These are phyloP conservation scores for Apamea anceps DNA, from an alignment of 2,888 invertebrate genomes.

Conservation along the genomic window DNA sequence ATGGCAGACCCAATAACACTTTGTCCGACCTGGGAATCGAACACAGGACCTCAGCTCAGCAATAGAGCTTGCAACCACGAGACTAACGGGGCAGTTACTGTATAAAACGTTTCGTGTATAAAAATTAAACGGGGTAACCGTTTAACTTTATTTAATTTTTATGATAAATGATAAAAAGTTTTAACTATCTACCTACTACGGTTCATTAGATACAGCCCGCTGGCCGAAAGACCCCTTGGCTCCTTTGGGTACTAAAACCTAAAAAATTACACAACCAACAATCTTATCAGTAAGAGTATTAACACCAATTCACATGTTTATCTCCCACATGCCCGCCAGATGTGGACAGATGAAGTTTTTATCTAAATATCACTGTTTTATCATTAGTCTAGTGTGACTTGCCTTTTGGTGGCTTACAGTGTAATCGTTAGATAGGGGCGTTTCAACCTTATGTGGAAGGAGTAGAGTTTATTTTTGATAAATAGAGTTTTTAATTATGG, in stretches of 20 bases:
- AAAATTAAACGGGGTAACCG: too few relatives aligned
- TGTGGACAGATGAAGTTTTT: slow-evolving; percentile 48
- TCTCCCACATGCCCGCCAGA: slow-evolving; percentile 51
- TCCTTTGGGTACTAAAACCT: background rate
- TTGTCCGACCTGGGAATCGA: too few relatives aligned
- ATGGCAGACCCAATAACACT: too few relatives aligned
- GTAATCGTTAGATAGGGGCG: background rate
- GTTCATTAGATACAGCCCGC: too few relatives aligned
- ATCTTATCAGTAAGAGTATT: slow-evolving; percentile 33
- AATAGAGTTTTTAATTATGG: slow-evolving; percentile 8
- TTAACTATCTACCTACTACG: too few relatives aligned
- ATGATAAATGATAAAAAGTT: too few relatives aligned
- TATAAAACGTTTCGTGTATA: too few relatives aligned
- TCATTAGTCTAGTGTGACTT: slow-evolving; percentile 48
- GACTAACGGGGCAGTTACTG: too few relatives aligned
- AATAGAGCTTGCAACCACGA: too few relatives aligned
- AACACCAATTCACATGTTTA: slow-evolving; percentile 8
- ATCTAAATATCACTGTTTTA: slow-evolving; percentile 31
- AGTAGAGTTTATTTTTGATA: slow-evolving; percentile 20
- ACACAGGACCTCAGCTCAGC: too few relatives aligned
- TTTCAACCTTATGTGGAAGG: slow-evolving; percentile 4
- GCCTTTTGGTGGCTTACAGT: slow-evolving; percentile 23
- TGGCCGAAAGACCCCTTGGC: too few relatives aligned
- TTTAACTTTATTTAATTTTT: too few relatives aligned
- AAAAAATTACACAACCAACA: background rate